These are phyloP conservation scores for Lagopus muta DNA, from an alignment of 2,113 vertebrate species.

Conservation along the genomic window DNA sequence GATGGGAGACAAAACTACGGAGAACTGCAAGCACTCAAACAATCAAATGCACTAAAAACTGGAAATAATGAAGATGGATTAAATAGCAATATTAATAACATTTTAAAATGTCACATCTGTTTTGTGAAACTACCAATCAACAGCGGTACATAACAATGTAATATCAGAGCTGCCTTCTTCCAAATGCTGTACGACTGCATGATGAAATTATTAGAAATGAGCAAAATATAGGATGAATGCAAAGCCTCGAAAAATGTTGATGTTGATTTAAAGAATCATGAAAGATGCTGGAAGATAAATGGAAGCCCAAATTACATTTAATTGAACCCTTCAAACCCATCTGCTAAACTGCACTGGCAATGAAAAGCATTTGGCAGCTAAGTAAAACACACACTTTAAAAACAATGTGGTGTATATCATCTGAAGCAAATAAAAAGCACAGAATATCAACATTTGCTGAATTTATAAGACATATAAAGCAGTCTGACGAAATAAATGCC, in stretches of 20 bases:
- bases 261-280: conserved; percentile 49
- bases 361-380: conserved; percentile 61
- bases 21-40: neutral
- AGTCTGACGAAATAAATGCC: conserved; percentile 52
- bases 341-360: conserved; percentile 59
- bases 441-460: conserved; percentile 65
- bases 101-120: neutral
- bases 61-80: neutral
- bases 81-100: neutral
- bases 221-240: conserved; percentile 42
- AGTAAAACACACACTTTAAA: conserved; percentile 52
- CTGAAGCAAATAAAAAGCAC: conserved; percentile 59
- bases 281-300: conserved; percentile 41
- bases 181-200: neutral
- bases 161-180: neutral
- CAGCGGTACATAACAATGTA: neutral
- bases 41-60: neutral
- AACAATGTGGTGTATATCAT: conserved; percentile 55
- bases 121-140: conserved; percentile 3
- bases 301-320: conserved; percentile 53
- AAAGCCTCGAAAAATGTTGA: conserved; percentile 50
- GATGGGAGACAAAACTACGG: neutral
- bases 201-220: conserved; percentile 44
- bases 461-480: conserved; percentile 61
- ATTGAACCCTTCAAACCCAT: conserved; percentile 65